Base-by-base conservation (phyloP, 1,140 invertebrate genomes). In the Dendroctonus ponderosae region DNA sequence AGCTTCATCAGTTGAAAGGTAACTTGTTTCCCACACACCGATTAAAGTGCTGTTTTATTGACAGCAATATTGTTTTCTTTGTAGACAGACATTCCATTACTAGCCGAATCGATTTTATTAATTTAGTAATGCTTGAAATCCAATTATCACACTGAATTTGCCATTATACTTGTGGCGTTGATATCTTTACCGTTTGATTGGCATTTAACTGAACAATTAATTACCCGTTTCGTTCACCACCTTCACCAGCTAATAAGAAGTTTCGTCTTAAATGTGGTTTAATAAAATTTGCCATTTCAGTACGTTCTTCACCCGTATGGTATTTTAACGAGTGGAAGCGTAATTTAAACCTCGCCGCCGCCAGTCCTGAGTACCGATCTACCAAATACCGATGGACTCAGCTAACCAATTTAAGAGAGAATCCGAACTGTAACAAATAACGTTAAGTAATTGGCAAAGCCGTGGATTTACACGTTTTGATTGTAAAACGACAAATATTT, bases 251-350 rank as follows among this genome's bases (percentile, higher is more conserved):
- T 62, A 62, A 62, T 62, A 62, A 62, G 48, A 48, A 49, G 39
- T 60, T 44, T 59, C 9, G 11, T 48, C 49, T 48, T 8, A 41
- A 51, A 62, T 39, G 59, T 48, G 26, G 49, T 51, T 61, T 62
- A 62, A 62, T 62, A 62, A 40, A 62, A 62, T 62, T 62, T 62
- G 59, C 59, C 59, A 52, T 51, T 44, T 12, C 38, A 62, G 49
- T 62, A 48, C 59, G 44, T 62, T 51, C 59, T 62, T 62, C 14
- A 62, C 48, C 44, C 48, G 59, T 26, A 51, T 63, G 61, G 61
- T 56, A 63, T 63, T 63, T 63, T 63, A 63, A 63, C 61, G 52
- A 63, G 61, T 54, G 44, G 50, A 53, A 46, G 39, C 39, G 50
- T 37, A 63, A 63, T 56, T 63, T 56, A 54, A 63, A 44, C 42